These are phyloP conservation scores for Micropoecilia bifurca DNA, from an alignment of 2,797 vertebrate genomes.

Conservation along the genomic window DNA sequence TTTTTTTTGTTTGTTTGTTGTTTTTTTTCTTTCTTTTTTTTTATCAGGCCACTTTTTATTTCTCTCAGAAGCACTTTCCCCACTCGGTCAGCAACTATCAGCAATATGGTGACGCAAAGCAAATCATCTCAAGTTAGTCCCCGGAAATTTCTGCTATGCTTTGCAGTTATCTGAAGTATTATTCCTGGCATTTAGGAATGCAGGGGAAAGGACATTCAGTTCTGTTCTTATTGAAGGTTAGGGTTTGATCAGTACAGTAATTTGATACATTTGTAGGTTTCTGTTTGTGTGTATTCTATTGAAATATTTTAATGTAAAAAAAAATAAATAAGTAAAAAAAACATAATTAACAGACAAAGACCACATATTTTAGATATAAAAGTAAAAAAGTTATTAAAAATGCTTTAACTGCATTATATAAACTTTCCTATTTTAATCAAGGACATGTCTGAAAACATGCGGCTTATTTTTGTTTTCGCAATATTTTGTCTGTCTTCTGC, in stretches of 20 bases:
- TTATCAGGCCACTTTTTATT: slow-evolving; percentile 36
- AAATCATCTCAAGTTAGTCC: slow-evolving; percentile 51
- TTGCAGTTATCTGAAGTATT: slow-evolving; percentile 37
- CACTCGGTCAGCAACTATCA: slow-evolving; percentile 54
- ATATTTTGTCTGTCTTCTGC: slow-evolving; percentile 24
- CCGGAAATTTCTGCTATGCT: slow-evolving; percentile 45
- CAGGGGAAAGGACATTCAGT: slow-evolving; percentile 8
- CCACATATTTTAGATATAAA: slow-evolving; percentile 20
- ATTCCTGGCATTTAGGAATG: slow-evolving; percentile 31
- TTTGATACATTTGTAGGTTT: not conserved
- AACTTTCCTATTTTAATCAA: slow-evolving; percentile 25
- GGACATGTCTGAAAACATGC: slow-evolving; percentile 8
- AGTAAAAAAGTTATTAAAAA: slow-evolving; percentile 26
- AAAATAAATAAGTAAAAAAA: too few species aligned
- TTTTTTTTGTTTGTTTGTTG: slow-evolving; percentile 60
- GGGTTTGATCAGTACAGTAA: not conserved
- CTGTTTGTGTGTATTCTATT: not conserved
- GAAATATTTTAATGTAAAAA: not conserved
- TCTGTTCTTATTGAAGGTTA: slow-evolving; percentile 12
- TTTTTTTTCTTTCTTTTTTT: slow-evolving; percentile 51
- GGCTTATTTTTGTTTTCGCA: slow-evolving; percentile 3
- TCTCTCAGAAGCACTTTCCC: slow-evolving; percentile 44
- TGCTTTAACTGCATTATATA: slow-evolving; percentile 8
- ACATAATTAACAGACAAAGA: slow-evolving; percentile 11
- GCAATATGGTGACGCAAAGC: slow-evolving; percentile 39